Base-by-base conservation (phyloP, 2,113 vertebrate genomes). In the Lonchura striata region DNA sequence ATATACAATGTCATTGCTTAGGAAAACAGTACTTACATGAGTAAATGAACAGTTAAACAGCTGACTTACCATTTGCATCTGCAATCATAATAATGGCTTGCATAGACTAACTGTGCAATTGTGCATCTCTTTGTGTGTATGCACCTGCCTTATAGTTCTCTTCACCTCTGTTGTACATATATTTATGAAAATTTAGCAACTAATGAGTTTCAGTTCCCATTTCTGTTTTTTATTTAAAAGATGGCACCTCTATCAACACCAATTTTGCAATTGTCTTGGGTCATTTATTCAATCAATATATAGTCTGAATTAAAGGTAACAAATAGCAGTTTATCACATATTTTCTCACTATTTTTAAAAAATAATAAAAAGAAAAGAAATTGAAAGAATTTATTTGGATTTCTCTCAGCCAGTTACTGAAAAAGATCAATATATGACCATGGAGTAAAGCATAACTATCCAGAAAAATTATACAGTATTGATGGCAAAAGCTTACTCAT, bases 21-120 rank as follows among this genome's bases (percentile, higher is more conserved):
- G 82, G 79, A 94, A 96, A 96, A 96, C 79, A 94, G 87, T 94
- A 96, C 81, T 96, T 95, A 86, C 80, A 88, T 53, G 76, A 93
- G 82, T 93, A 96, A 96, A 92, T 95, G 92, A 95, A 96, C 88
- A 91, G 95, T 93, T 94, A 92, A 96, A 92, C 85, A 97, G 92
- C 94, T 96, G 90, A 96, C 90, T 97, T 93, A 83, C 17, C 82
- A 83, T 96, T 97, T 90, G 41, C 88, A 94, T 96, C 84, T 96
- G 88, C 90, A 94, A 86, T 92, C 88, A 82, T 78, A 83, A 86
- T 94, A 93, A 95, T 95, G 61, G 46, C 65, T 86, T 92, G 86
- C 65, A 93, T 75, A 92, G 81, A 78, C 75, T 80, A 85, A 69
- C 79, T 78, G 31, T 90, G 76, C 68, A 94, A 83, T 88, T 93